Percentiles rank a stretch among this genome's conserved stretches.
phyloP scores from a whole-genome alignment of 2,888 invertebrate genomes.

The Thecocarcelia acutangulata region DNA sequence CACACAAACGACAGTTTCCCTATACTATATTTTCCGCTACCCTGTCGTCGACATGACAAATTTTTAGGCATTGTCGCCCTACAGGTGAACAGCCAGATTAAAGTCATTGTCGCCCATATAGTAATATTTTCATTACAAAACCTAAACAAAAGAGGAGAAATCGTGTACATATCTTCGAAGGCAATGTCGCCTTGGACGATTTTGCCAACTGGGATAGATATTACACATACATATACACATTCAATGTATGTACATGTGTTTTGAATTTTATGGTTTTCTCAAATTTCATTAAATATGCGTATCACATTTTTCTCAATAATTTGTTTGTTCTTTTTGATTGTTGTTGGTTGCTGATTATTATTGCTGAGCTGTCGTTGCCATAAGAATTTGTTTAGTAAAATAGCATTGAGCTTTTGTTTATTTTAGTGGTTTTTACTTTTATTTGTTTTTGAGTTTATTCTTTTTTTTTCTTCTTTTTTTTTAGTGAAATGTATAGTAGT shows the following conservation, averaged over 20 bases:
- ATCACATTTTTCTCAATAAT: slow-evolving; percentile 67
- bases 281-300: slow-evolving; percentile 61
- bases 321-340: slow-evolving; percentile 59
- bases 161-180: too few species aligned
- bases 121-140: too few species aligned
- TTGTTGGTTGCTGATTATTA: slow-evolving; percentile 33
- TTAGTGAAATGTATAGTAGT: slow-evolving; percentile 3
- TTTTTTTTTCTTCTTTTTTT: slow-evolving; percentile 18
- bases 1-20: too few species aligned
- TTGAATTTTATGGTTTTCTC: slow-evolving; percentile 54
- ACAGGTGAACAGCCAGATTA: too few species aligned
- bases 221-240: neutral
- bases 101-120: too few species aligned
- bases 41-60: too few species aligned
- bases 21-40: too few species aligned
- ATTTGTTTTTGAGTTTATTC: neutral
- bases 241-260: neutral
- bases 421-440: slow-evolving; percentile 8
- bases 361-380: slow-evolving; percentile 23
- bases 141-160: too few species aligned
- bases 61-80: too few species aligned
- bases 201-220: too few species aligned
- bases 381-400: slow-evolving; percentile 37
- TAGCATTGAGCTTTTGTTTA: slow-evolving; percentile 19
- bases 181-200: too few species aligned